A percentile compares a stretch with the other conserved stretches of the same genome.
phyloP scores from a whole-genome alignment of 2,797 vertebrate species.

The Paguma larvata region DNA sequence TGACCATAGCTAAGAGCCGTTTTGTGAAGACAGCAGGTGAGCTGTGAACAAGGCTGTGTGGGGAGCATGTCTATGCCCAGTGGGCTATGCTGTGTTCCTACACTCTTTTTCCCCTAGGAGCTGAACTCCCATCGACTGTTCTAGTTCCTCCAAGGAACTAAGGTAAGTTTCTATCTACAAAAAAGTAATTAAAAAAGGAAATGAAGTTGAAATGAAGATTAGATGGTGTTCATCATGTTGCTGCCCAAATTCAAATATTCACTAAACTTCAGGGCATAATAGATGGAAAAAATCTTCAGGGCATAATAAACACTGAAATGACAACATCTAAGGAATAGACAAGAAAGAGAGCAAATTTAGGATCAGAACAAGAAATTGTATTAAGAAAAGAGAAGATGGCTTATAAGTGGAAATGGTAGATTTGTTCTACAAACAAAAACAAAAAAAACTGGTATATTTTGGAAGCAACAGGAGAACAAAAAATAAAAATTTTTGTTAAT shows the following conservation, averaged over 20 bases:
- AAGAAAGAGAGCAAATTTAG: background rate
- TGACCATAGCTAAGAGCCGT: background rate
- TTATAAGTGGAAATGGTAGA: background rate
- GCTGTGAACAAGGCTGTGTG: background rate
- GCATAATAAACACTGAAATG: constrained; percentile 59
- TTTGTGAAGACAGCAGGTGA: background rate
- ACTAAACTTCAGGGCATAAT: constrained; percentile 44
- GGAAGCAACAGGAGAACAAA: constrained; percentile 43
- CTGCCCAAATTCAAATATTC: constrained; percentile 54
- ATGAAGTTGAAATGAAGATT: constrained; percentile 64
- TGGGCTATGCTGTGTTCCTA: background rate
- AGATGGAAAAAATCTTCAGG: constrained; percentile 32
- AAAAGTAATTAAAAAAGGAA: constrained; percentile 71
- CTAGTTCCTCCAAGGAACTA: constrained; percentile 33
- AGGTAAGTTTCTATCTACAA: constrained; percentile 38
- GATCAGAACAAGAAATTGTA: constrained; percentile 17
- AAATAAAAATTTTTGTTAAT: background rate
- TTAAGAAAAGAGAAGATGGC: constrained; percentile 39
- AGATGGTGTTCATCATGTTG: background rate
- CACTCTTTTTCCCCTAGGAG: background rate
- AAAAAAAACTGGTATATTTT: background rate
- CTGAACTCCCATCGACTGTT: background rate
- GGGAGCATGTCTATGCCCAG: background rate
- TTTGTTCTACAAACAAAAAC: constrained; percentile 27
- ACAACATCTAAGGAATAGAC: background rate